A percentile compares a stretch with the other conserved stretches of the same genome.
phyloP scores from a whole-genome alignment of 2,888 invertebrate genomes.

The Drosophila greeni region DNA sequence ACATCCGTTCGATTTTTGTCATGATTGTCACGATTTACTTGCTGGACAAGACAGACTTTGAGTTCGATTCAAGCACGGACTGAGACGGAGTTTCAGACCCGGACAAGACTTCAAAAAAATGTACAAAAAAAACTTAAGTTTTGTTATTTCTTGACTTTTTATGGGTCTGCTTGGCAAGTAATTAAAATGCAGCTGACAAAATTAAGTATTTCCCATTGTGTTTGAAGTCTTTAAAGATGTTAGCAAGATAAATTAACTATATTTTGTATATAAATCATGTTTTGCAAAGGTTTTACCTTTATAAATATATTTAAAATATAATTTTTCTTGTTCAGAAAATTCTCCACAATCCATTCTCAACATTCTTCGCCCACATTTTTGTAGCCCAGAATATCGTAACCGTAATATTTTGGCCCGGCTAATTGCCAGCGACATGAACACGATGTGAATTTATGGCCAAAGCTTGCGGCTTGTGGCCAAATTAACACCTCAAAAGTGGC shows the following conservation, averaged over 20 bases:
- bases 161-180: conserved; percentile 41
- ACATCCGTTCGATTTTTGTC: conserved; percentile 67
- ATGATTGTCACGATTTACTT: conserved; percentile 70
- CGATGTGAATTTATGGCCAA: conserved; percentile 37
- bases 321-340: no score
- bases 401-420: conserved; percentile 11
- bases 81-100: conserved; percentile 1
- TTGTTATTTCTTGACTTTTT: conserved; percentile 31
- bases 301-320: no score
- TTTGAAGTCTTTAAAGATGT: neutral
- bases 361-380: neutral
- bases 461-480: conserved; percentile 44
- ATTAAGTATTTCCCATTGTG: conserved; percentile 38
- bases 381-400: conserved; percentile 18
- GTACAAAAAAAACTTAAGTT: conserved; percentile 27
- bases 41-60: conserved; percentile 53
- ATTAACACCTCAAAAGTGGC: conserved; percentile 65
- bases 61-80: conserved; percentile 32
- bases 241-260: neutral
- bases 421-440: conserved; percentile 49
- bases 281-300: no score
- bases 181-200: conserved; percentile 67
- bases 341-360: neutral
- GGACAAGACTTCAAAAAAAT: conserved; percentile 30
- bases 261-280: neutral